phyloP scores from a whole-genome alignment of 2,888 invertebrate genomes.

The Oscheius myriophilus region DNA sequence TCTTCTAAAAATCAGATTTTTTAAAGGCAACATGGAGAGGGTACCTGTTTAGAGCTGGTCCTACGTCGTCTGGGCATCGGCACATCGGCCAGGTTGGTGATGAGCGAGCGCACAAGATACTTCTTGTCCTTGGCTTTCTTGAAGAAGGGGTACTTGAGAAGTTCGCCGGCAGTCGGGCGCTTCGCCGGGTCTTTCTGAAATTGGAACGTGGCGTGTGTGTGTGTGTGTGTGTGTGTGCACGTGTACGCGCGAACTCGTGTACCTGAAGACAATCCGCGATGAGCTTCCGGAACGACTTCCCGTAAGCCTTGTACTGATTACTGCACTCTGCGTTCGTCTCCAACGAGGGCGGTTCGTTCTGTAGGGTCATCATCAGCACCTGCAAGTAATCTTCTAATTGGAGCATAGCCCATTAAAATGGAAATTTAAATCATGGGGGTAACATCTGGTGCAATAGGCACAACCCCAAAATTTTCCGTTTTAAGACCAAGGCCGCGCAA shows the following conservation, averaged over 20 bases:
- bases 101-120: constrained; percentile 68
- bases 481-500: too few species aligned
- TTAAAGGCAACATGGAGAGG: too few species aligned
- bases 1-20: too few species aligned
- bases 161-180: constrained; percentile 88
- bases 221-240: background rate
- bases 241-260: constrained; percentile 29
- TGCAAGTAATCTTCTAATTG: constrained; percentile 44
- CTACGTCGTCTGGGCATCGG: constrained; percentile 34
- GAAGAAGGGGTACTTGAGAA: constrained; percentile 95
- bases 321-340: constrained; percentile 94
- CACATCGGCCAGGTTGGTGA: constrained; percentile 65
- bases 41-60: too few species aligned
- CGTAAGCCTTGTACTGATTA: constrained; percentile 88
- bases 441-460: too few species aligned
- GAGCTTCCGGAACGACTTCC: constrained; percentile 96
- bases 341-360: constrained; percentile 95
- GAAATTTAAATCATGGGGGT: background rate
- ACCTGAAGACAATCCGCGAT: constrained; percentile 95
- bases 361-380: constrained; percentile 93
- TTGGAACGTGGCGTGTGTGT: too few species aligned
- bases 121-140: constrained; percentile 82
- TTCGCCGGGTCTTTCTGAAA: constrained; percentile 67
- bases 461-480: too few species aligned
- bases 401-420: background rate